phyloP scores from a whole-genome alignment of 92 coral and sea anemone genomes.

The Hydrozoanthus gracilis region DNA sequence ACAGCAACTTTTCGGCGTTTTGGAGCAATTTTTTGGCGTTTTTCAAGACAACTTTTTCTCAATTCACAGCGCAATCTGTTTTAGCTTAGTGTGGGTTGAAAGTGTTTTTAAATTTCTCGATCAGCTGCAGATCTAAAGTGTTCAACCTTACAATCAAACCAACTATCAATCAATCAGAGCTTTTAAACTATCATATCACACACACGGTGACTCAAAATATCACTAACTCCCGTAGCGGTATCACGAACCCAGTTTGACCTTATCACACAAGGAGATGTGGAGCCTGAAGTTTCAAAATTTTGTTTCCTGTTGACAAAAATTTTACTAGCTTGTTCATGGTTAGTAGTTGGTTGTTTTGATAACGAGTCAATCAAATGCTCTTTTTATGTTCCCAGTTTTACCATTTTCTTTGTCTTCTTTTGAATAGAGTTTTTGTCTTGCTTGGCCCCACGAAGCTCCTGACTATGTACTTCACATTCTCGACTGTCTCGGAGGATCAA shows the following conservation, averaged over 20 bases:
- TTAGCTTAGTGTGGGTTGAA: no score
- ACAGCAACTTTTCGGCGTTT: no score
- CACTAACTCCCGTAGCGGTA: not conserved
- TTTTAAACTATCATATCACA: not conserved
- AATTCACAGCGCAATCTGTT: no score
- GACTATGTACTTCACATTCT: not conserved
- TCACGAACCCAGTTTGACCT: not conserved
- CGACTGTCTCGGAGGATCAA: no score
- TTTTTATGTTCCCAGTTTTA: not conserved
- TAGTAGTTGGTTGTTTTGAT: not conserved
- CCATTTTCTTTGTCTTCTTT: not conserved
- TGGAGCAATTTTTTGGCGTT: no score
- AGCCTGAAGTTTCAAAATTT: not conserved
- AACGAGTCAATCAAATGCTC: not conserved
- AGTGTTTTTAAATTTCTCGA: no score
- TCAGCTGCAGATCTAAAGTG: no score
- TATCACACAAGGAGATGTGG: not conserved
- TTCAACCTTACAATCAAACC: not conserved
- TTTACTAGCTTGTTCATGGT: not conserved
- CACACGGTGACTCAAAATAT: not conserved
- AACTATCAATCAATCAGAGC: not conserved
- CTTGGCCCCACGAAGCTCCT: not conserved
- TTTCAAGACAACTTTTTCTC: no score
- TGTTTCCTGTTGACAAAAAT: conserved; percentile 13
- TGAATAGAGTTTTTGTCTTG: not conserved